Conservation (phyloP, 2,888 invertebrate genomes). For the Hedychridium roseum region DNA sequence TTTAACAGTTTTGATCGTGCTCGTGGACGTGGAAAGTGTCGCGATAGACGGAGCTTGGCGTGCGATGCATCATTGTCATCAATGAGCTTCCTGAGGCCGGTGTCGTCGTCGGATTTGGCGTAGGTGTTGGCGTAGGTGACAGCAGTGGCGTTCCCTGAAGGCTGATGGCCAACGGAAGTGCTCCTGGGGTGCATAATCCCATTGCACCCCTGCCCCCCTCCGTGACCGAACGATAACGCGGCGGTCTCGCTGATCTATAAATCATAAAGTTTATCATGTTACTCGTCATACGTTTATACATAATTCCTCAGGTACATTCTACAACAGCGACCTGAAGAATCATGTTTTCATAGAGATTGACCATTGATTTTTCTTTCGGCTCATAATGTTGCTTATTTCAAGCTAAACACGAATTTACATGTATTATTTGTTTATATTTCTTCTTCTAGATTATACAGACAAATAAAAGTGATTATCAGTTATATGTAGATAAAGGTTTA, state of each 20-base stretch:
- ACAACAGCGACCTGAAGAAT: too few species aligned
- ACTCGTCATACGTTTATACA: too few species aligned
- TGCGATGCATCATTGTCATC: constrained; percentile 46
- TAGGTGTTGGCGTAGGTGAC: constrained; percentile 43
- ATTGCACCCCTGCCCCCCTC: constrained; percentile 73
- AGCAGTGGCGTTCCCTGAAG: constrained; percentile 72
- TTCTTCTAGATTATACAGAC: too few species aligned
- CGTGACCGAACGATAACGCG: constrained; percentile 75
- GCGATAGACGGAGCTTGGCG: constrained; percentile 43
- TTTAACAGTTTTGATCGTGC: constrained; percentile 26
- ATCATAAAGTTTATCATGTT: too few species aligned
- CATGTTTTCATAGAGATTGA: too few species aligned
- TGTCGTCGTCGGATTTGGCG: constrained; percentile 40
- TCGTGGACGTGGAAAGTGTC: constrained; percentile 46
- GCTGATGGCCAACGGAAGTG: constrained; percentile 79
- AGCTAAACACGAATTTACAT: too few species aligned
- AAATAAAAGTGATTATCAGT: too few species aligned
- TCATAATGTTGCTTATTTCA: too few species aligned
- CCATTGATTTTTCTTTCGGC: too few species aligned
- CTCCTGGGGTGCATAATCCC: constrained; percentile 76
- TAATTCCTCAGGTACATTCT: too few species aligned
- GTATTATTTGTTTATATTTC: too few species aligned
- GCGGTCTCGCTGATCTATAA: constrained; percentile 75
- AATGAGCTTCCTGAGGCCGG: constrained; percentile 58
- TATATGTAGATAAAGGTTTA: too few species aligned